phyloP scores from a whole-genome alignment of 2,888 invertebrate genomes.

The Yponomeuta cagnagella region DNA sequence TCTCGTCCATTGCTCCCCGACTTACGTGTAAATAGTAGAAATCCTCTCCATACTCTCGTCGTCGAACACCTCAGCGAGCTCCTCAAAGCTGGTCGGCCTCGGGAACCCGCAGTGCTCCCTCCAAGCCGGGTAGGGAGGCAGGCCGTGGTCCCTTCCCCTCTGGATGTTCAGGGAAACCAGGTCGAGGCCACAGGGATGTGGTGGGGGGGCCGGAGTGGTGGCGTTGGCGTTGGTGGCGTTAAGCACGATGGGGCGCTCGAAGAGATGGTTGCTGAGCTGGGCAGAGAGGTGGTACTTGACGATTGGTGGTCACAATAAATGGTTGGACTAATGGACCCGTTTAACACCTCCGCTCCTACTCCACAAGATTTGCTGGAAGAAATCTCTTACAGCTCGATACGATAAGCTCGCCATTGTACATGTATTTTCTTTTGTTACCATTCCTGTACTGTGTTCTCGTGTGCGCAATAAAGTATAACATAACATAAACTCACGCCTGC shows the following conservation, averaged over 20 bases:
- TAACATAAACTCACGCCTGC: too few species aligned
- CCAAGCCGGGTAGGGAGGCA: conserved; percentile 87
- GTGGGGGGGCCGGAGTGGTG: conserved; percentile 31
- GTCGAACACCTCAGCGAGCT: conserved; percentile 80
- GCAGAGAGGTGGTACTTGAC: neutral
- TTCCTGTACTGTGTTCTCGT: too few species aligned
- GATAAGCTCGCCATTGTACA: too few species aligned
- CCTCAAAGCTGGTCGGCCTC: conserved; percentile 77
- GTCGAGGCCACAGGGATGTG: conserved; percentile 82
- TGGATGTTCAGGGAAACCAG: conserved; percentile 92
- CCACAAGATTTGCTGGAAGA: too few species aligned
- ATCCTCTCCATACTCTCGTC: conserved; percentile 78
- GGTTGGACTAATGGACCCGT: too few species aligned
- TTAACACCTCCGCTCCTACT: too few species aligned
- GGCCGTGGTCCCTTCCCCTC: conserved; percentile 90
- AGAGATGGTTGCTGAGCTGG: conserved; percentile 81
- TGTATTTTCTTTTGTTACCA: too few species aligned
- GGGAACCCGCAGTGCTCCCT: conserved; percentile 84
- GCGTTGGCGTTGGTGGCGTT: conserved; percentile 30
- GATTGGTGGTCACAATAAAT: neutral
- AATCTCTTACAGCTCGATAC: too few species aligned
- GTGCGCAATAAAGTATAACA: too few species aligned
- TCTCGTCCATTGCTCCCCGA: neutral
- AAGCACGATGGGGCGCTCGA: conserved; percentile 66
- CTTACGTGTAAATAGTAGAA: conserved; percentile 78